phyloP scores from a whole-genome alignment of 37 sponge, comb jelly and placozoan species.

The Theonella swinhoei region DNA sequence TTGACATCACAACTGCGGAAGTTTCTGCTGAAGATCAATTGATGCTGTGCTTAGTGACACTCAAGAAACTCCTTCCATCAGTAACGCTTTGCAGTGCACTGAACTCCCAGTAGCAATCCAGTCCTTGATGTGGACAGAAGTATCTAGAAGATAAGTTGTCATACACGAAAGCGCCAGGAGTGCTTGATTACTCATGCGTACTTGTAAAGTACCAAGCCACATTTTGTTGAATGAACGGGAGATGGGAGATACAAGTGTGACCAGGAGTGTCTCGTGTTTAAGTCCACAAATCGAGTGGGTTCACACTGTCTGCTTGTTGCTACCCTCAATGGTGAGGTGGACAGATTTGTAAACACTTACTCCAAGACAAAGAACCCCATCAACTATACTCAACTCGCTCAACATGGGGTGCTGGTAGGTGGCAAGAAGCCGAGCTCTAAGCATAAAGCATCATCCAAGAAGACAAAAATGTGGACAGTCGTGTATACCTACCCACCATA shows the following conservation, averaged over 20 bases:
- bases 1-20: neutral
- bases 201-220: neutral
- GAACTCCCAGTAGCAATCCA: neutral
- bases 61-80: neutral
- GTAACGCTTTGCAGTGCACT: neutral
- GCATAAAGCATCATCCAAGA: neutral
- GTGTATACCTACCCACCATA: no score
- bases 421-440: neutral
- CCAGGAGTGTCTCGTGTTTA: neutral
- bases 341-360: neutral
- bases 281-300: neutral
- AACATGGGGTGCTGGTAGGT: neutral
- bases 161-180: neutral
- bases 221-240: neutral
- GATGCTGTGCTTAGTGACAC: no score
- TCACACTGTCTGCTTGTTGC: neutral
- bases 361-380: neutral
- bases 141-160: neutral
- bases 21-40: no score
- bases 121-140: neutral
- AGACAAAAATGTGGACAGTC: no score
- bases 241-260: neutral
- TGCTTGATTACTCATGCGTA: neutral
- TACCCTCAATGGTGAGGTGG: neutral
- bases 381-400: slow-evolving; percentile 5